These are phyloP conservation scores for Trichogramma dendrolimi DNA, from an alignment of 2,888 invertebrate genomes.

Conservation along the genomic window DNA sequence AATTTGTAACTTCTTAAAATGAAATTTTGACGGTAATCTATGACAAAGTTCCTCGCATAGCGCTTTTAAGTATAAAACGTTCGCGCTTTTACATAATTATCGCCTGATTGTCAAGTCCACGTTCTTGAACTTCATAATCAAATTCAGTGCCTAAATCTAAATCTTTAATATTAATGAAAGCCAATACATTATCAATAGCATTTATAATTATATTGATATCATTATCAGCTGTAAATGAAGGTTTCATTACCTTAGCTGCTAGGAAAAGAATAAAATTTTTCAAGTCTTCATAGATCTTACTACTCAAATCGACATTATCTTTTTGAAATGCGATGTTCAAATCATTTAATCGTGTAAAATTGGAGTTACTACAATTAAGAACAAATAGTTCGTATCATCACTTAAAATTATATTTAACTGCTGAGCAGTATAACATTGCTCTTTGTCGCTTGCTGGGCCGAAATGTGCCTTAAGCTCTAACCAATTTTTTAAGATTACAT, in stretches of 20 bases:
- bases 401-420: slow-evolving; percentile 24
- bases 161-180: slow-evolving; percentile 13
- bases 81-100: slow-evolving; percentile 11
- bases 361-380: slow-evolving; percentile 18
- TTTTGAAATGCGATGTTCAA: slow-evolving; percentile 21
- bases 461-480: slow-evolving; percentile 26
- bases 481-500: slow-evolving; percentile 30
- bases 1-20: slow-evolving; percentile 9
- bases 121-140: neutral
- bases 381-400: slow-evolving; percentile 25
- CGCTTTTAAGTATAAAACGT: slow-evolving; percentile 17
- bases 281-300: slow-evolving; percentile 17
- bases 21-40: slow-evolving; percentile 21
- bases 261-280: slow-evolving; percentile 15
- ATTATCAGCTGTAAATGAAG: slow-evolving; percentile 1
- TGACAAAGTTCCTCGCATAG: slow-evolving; percentile 15
- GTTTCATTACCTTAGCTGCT: slow-evolving; percentile 20
- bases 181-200: slow-evolving; percentile 6
- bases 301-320: slow-evolving; percentile 18
- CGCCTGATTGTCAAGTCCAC: neutral
- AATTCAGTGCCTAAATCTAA: slow-evolving; percentile 18
- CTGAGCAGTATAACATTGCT: slow-evolving; percentile 28
- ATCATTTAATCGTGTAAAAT: slow-evolving; percentile 23
- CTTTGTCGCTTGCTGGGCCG: slow-evolving; percentile 13
- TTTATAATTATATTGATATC: too few species aligned